Percentiles rank a stretch among this genome's conserved stretches.
Conservation (phyloP, 2,888 invertebrate genomes). For the Anticlea derivata region DNA sequence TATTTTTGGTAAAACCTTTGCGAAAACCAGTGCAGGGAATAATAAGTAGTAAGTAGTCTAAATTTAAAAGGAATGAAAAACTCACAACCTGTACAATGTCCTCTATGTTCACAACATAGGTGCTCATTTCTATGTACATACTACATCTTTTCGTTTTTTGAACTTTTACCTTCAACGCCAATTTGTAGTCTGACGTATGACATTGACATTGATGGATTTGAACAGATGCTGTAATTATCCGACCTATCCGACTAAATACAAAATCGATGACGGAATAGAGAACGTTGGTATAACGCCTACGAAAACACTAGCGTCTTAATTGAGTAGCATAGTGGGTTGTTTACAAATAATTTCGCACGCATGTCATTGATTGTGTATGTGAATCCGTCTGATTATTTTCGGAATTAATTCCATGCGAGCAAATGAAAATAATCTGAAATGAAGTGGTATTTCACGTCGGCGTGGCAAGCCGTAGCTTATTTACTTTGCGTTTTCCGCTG, state of each 20-base stretch:
- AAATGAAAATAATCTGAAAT: constrained; percentile 18
- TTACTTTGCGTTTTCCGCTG: constrained; percentile 19
- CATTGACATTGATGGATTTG: background rate
- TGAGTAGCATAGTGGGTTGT: background rate
- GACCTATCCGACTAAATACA: constrained; percentile 9
- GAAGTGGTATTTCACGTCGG: constrained; percentile 15
- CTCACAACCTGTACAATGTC: too few relatives aligned
- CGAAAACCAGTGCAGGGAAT: too few relatives aligned
- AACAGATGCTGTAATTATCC: background rate
- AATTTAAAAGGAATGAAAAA: too few relatives aligned
- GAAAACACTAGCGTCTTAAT: too few relatives aligned
- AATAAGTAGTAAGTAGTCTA: too few relatives aligned
- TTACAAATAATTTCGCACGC: constrained; percentile 5
- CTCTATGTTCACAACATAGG: too few relatives aligned
- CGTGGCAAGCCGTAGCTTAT: constrained; percentile 15
- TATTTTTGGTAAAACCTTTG: too few relatives aligned
- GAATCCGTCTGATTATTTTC: too few relatives aligned
- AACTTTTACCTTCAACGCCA: background rate
- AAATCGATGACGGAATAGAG: background rate
- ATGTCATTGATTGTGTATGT: too few relatives aligned
- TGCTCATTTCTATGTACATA: too few relatives aligned
- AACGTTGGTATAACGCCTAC: background rate
- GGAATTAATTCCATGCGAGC: constrained; percentile 1
- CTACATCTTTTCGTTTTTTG: too few relatives aligned
- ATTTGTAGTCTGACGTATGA: background rate